A percentile compares a stretch with the other conserved stretches of the same genome.
Evolutionary conservation across 2,888 invertebrate species (phyloP).

Genomic region (Aspidapion aeneum): DNA sequence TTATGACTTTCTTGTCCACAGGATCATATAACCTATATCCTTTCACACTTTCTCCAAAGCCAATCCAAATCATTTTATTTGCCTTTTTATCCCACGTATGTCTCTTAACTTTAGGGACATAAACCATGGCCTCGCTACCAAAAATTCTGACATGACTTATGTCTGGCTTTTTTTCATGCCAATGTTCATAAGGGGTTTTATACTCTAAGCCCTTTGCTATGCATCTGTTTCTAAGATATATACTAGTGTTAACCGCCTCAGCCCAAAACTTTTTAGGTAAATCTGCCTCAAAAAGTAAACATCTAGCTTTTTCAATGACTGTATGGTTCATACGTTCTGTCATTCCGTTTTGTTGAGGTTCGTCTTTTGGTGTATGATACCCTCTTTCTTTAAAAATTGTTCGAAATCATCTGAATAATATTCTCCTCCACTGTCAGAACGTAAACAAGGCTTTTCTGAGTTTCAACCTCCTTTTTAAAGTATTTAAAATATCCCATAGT

Average conservation of each 20-base stretch:
- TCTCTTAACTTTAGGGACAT: neutral
- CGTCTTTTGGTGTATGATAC: slow-evolving; percentile 13
- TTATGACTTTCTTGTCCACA: neutral
- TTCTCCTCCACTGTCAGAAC: no score
- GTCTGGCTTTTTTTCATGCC: slow-evolving; percentile 32
- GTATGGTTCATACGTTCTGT: slow-evolving; percentile 3
- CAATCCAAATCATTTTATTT: neutral
- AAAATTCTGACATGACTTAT: slow-evolving; percentile 20
- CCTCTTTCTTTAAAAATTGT: slow-evolving; percentile 16
- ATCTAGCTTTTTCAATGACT: slow-evolving; percentile 5
- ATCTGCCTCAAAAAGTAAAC: slow-evolving; percentile 6
- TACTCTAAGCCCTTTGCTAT: slow-evolving; percentile 20
- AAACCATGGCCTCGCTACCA: slow-evolving; percentile 21
- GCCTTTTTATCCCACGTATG: neutral
- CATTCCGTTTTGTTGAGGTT: neutral
- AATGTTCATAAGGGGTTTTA: slow-evolving; percentile 29
- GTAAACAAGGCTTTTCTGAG: no score
- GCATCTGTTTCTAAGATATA: slow-evolving; percentile 21
- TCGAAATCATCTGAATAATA: slow-evolving; percentile 17
- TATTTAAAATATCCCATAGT: slow-evolving; percentile 16
- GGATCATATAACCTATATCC: neutral
- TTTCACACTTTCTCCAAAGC: neutral
- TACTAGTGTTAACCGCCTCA: slow-evolving; percentile 4
- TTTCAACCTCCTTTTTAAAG: slow-evolving; percentile 17
- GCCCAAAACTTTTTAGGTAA: slow-evolving; percentile 1